A percentile compares a stretch with the other conserved stretches of the same genome.
Evolutionary conservation across 2,113 vertebrate species (phyloP).

Genomic region (Zapornia atra): DNA sequence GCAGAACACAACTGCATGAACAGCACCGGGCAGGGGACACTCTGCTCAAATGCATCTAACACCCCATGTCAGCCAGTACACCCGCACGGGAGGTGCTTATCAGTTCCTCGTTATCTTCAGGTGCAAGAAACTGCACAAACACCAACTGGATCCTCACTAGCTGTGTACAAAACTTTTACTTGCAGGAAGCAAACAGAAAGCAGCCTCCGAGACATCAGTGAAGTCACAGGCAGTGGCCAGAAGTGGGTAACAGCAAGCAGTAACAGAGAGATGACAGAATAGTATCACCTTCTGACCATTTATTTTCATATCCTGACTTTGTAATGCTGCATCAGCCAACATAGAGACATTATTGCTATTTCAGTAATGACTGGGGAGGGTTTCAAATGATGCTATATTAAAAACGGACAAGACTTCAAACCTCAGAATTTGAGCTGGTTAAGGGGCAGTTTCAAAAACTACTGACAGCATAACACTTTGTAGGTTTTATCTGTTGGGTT

Average conservation of each 20-base stretch:
- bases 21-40: neutral
- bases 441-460: neutral
- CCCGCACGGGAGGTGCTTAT: neutral
- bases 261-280: neutral
- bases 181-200: neutral
- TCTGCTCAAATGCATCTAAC: neutral
- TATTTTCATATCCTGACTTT: neutral
- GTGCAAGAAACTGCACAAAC: neutral
- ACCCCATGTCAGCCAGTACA: neutral
- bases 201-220: neutral
- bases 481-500: neutral
- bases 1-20: neutral
- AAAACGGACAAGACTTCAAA: neutral
- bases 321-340: neutral
- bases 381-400: neutral
- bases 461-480: fast-evolving
- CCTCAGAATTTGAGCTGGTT: neutral
- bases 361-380: neutral
- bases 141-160: fast-evolving
- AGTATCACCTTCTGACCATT: neutral
- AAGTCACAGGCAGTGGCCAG: neutral
- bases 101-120: neutral
- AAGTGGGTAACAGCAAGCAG: neutral
- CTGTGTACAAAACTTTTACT: neutral
- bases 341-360: neutral